Base-by-base conservation (phyloP, 2,888 invertebrate genomes). In the Chymomyza caudatula region DNA sequence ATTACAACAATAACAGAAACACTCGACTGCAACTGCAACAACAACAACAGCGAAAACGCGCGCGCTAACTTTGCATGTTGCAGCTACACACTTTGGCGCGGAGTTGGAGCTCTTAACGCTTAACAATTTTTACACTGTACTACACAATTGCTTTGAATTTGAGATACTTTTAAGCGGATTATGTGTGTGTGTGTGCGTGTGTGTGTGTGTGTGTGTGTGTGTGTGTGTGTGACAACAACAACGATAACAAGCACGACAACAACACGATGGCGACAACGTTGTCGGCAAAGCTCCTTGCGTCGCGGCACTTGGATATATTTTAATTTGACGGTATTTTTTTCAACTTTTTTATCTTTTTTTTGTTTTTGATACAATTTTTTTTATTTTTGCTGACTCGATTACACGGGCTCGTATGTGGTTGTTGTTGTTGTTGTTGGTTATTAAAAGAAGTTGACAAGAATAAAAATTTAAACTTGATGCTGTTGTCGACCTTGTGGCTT, bases 401-500 rank as follows among this genome's bases (percentile, higher is more conserved):
- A 37, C 55, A 61, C 68, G 62, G 56, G 65, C 29, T 52, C 47
- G 54, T 55, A n/a, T 55, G 52, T 62, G 51, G 60, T 15, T 61
- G 73, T 59, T 54, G 66, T 44, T 57, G 44, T 47, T 64, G 60
- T 67, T 70, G 62, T 65, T 64, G 60, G 54, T 47, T 59, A 59
- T 59, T 49, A 67, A 74, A 71, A 63, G 65, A 75, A 71, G 69
- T 75, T 67, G 73, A 68, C 71, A 76, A 71, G 55, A 49, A 61
- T 54, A 61, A 61, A 42, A 53, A 71, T 74, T 78, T 81, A 74
- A 84, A 84, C 77, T 82, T 82, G 85, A 82, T 85, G 84, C 82
- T 87, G 90, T 89, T 90, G 89, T 90, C 89, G 89, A 89, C 90
- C 90, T 89, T 90, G 88, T 90, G 90, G 90, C 88, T 89, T 88